Evolutionary conservation across 2,113 vertebrate genomes (phyloP).

Genomic region (Sus scrofa): DNA sequence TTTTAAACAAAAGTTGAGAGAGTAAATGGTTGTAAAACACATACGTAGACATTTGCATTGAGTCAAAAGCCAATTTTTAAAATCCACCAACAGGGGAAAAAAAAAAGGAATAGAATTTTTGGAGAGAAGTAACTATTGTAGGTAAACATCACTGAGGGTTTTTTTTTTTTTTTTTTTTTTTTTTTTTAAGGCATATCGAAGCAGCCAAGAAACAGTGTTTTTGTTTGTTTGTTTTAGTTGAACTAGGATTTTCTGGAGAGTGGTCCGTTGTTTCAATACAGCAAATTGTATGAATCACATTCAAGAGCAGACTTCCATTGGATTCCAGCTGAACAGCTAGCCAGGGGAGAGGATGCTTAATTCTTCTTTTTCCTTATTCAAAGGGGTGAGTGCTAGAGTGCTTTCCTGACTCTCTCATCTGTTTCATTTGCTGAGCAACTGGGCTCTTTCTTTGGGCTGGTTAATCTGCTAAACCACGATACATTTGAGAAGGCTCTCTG

Average conservation of each 20-base stretch:
- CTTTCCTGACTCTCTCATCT: background rate
- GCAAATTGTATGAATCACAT: background rate
- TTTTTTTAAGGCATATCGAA: background rate
- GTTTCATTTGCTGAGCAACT: slow-evolving; percentile 23
- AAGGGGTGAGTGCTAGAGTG: background rate
- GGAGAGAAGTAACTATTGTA: slow-evolving; percentile 1
- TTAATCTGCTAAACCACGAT: background rate
- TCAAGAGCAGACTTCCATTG: background rate
- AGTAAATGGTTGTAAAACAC: slow-evolving; percentile 19
- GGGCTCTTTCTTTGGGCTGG: background rate
- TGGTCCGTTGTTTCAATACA: background rate
- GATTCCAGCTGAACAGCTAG: background rate
- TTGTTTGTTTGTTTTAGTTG: background rate
- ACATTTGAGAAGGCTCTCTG: background rate
- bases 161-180: background rate
- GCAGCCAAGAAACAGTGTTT: background rate
- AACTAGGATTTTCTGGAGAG: background rate
- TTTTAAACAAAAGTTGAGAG: slow-evolving; percentile 48
- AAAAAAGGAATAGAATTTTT: background rate
- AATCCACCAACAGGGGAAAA: background rate
- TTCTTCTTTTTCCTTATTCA: background rate
- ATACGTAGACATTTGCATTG: background rate
- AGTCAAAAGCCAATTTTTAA: slow-evolving; percentile 15
- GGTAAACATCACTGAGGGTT: background rate
- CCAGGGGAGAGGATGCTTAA: background rate